Conservation (phyloP, 2,797 vertebrate genomes). For the Gymnocypris eckloni region DNA sequence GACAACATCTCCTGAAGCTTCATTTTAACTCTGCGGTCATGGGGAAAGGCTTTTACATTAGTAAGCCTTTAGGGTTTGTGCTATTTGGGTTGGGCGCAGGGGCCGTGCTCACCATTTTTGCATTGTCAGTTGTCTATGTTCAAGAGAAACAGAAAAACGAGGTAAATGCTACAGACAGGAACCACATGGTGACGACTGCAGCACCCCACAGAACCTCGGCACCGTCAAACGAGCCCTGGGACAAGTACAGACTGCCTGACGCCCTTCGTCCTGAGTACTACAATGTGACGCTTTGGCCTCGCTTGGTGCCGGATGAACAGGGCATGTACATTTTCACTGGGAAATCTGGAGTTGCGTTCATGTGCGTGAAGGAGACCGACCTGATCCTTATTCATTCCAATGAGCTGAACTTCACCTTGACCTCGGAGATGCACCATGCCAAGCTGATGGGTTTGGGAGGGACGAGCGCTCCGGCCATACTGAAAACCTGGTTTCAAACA, state of each 20-base stretch:
- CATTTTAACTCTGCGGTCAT: constrained; percentile 69
- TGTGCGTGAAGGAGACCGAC: constrained; percentile 74
- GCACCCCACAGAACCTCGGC: constrained; percentile 60
- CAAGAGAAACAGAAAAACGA: constrained; percentile 80
- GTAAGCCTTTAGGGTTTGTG: constrained; percentile 76
- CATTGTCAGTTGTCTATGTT: constrained; percentile 85
- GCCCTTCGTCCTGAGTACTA: constrained; percentile 79
- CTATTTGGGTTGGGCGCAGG: constrained; percentile 73
- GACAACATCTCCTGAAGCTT: constrained; percentile 10
- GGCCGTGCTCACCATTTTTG: constrained; percentile 83
- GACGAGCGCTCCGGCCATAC: constrained; percentile 46
- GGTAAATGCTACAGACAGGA: background rate
- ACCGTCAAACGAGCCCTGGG: constrained; percentile 77
- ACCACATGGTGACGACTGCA: constrained; percentile 41
- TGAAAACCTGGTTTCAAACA: constrained; percentile 70
- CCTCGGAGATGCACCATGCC: fast-evolving
- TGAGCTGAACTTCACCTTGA: constrained; percentile 80
- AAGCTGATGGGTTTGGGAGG: constrained; percentile 28
- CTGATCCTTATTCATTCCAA: constrained; percentile 93
- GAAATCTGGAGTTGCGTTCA: constrained; percentile 78
- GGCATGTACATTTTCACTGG: constrained; percentile 85
- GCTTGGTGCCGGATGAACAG: constrained; percentile 48
- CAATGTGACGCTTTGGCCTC: constrained; percentile 80
- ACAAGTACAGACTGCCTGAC: constrained; percentile 82
- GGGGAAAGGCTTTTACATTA: constrained; percentile 88